Base-by-base conservation (phyloP, 2,797 vertebrate genomes). In the Moxostoma hubbsi region DNA sequence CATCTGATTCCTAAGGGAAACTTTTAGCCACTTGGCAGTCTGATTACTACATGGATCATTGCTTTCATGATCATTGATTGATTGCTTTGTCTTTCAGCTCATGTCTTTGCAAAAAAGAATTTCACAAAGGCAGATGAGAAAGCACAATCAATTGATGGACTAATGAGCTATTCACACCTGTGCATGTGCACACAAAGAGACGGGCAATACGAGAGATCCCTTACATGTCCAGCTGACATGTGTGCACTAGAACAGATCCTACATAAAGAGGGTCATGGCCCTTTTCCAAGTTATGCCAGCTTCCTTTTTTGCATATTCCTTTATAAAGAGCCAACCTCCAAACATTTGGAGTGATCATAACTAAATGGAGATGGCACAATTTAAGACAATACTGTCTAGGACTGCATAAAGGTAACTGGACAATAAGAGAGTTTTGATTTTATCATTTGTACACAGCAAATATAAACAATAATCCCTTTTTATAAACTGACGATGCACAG, bases 81-180 rank as follows among this genome's bases (percentile, higher is more conserved):
- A 93, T 92, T 72, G 9, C 81, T 76, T 80, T 83, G 74, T 71
- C 55, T 76, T 80, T 83, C 43, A 77, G 64, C 53, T 8, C 46
- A 79, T 86, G 71, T 85, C 61, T 87, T 87, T 87, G 86, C 13
- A 43, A 55, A 80, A 68, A 74, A 51, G 16, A 80, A 73, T 75
- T 63, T 79, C 69, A 80, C 74, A 15, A 81, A 83, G 63, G 79
- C 80, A 77, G 64, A 79, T 55, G 72, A 78, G 75, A 24, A 9
- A 65, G 77, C 69, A 78, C 77, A 73, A 91, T 92, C 90, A 64
- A 92, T 93, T 83, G 66, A 8, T 64, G 43, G 77, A 80, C 88
- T 92, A 92, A 93, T 91, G 87, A 92, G 87, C 84, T 87, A 85
- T 83, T 87, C 79, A 81, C 87, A 88, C 86, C 83, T 72, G 64